A percentile compares a stretch with the other conserved stretches of the same genome.
phyloP scores from a whole-genome alignment of 2,113 vertebrate species.

The Sturnus vulgaris region DNA sequence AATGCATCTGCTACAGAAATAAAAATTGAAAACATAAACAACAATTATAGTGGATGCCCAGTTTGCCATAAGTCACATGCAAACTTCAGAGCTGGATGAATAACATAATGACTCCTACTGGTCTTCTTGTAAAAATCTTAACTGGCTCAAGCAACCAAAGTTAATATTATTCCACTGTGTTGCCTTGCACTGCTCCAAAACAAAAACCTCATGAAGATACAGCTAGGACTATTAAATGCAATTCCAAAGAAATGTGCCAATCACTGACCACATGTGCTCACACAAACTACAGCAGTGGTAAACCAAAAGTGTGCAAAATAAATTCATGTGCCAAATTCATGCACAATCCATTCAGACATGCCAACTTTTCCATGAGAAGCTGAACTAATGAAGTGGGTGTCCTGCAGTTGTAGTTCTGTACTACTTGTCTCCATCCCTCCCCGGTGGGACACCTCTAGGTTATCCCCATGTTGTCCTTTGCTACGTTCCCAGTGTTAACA shows the following conservation, averaged over 20 bases:
- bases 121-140: background rate
- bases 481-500: background rate
- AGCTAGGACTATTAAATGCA: background rate
- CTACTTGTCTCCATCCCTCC: background rate
- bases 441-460: background rate
- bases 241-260: background rate
- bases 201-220: background rate
- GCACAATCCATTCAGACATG: background rate
- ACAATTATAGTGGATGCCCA: background rate
- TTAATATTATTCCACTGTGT: background rate
- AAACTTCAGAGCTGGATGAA: background rate
- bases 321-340: background rate
- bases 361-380: background rate
- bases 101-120: background rate
- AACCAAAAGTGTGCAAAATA: background rate
- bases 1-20: background rate
- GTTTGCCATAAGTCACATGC: background rate
- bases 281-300: background rate
- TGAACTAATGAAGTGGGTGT: background rate
- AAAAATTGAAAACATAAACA: background rate
- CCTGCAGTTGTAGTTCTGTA: background rate
- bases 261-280: background rate
- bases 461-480: background rate
- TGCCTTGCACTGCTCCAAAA: background rate
- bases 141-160: background rate